Evolutionary conservation across 1,140 invertebrate species (phyloP).

Genomic region (Drosophila nasuta): DNA sequence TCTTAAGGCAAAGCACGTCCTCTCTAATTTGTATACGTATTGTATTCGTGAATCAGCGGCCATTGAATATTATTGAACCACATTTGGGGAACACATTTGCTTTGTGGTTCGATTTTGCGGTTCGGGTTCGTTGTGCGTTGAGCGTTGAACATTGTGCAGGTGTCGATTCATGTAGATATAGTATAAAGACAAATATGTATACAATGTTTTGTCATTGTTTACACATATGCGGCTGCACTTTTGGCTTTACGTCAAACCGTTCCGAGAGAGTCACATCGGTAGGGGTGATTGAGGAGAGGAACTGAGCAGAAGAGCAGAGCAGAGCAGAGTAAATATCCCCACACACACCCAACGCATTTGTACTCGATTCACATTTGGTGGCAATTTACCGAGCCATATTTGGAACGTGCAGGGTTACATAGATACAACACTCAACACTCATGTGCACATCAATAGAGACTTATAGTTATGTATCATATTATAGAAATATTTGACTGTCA

Average conservation of each 20-base stretch:
- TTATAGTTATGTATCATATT: no score
- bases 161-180: slow-evolving; percentile 33
- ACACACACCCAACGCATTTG: slow-evolving; percentile 35
- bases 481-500: no score
- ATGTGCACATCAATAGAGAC: neutral
- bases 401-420: slow-evolving; percentile 8
- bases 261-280: neutral
- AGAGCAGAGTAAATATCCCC: slow-evolving; percentile 13
- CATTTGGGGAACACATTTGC: slow-evolving; percentile 11
- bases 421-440: neutral
- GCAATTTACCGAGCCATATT: slow-evolving; percentile 30
- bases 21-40: slow-evolving; percentile 22
- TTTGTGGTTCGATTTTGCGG: slow-evolving; percentile 12
- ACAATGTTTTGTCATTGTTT: slow-evolving; percentile 22
- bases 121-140: slow-evolving; percentile 5
- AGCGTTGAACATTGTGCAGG: slow-evolving; percentile 28
- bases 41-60: slow-evolving; percentile 6
- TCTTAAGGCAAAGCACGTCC: slow-evolving; percentile 24
- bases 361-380: slow-evolving; percentile 39
- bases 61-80: slow-evolving; percentile 42
- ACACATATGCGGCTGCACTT: slow-evolving; percentile 15
- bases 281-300: neutral
- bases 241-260: slow-evolving; percentile 21
- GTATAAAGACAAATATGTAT: slow-evolving; percentile 15
- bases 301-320: neutral